Conservation (phyloP, 2,888 invertebrate genomes). For the Synergus japonicus region DNA sequence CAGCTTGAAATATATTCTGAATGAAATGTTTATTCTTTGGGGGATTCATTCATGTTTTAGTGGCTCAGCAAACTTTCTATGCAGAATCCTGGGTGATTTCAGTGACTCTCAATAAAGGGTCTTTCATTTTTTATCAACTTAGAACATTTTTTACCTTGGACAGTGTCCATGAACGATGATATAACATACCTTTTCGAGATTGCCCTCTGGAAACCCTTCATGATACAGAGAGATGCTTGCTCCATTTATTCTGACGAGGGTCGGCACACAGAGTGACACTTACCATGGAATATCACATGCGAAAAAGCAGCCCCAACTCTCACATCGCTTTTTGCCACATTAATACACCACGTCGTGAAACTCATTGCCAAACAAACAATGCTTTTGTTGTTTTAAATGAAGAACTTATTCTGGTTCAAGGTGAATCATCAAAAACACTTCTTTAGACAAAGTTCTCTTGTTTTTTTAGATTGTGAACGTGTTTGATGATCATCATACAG, state of each 20-base stretch:
- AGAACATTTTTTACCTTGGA: slow-evolving; percentile 15
- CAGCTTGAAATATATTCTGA: too few species aligned
- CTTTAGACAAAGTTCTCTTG: background rate
- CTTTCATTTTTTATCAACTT: background rate
- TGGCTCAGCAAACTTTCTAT: too few species aligned
- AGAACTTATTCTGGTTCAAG: background rate
- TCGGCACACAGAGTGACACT: slow-evolving; percentile 34
- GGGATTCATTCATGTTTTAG: too few species aligned
- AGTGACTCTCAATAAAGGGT: background rate
- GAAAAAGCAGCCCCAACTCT: slow-evolving; percentile 12
- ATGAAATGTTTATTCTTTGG: too few species aligned
- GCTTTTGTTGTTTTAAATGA: slow-evolving; percentile 5
- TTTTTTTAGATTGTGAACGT: too few species aligned
- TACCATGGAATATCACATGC: slow-evolving; percentile 27
- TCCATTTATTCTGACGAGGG: slow-evolving; percentile 41
- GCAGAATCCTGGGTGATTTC: background rate
- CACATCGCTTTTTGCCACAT: slow-evolving; percentile 10
- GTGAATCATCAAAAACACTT: background rate
- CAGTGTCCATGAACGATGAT: slow-evolving; percentile 25
- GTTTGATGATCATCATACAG: background rate
- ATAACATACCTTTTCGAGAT: slow-evolving; percentile 22
- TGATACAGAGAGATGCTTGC: slow-evolving; percentile 22
- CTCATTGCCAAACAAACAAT: slow-evolving; percentile 15
- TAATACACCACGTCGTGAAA: slow-evolving; percentile 35
- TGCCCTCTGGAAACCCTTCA: slow-evolving; percentile 26